Evolutionary conservation across 1,140 invertebrate species (phyloP), one percentile per base, ranked within the genome.

Genomic region (Brachionus manjavacas): DNA sequence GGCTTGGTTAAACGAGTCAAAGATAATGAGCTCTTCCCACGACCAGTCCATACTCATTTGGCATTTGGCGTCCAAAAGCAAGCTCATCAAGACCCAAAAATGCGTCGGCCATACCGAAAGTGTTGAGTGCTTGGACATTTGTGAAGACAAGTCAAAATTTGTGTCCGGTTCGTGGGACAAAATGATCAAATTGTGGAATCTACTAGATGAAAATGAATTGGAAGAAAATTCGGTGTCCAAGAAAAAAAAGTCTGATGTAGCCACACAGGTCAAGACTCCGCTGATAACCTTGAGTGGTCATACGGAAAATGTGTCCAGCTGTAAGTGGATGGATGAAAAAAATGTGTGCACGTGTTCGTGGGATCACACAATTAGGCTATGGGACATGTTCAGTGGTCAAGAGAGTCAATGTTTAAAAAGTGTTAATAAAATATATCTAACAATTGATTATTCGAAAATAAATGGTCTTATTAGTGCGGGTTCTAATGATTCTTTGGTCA

Each of bases 311-410:
- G 92, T 99, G 7, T 95, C 94, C 7, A 92, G 93, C 0, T 91
- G 95, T 0, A 91, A 92, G 60, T 99, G 96, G 96, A 92, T 94
- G 84, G 93, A 93, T 85, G 91, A 90, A 76, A 90, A 92, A 52
- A 88, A 89, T 83, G 88, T 98, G 2, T 91, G 94, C 12, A 95
- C 95, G 0, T 92, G 92, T 85, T 94, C 94, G 0, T 97, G 96
- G 96, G 97, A 99, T 91, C 96, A 99, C 87, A 95, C 96, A 0
- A 90, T 99, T 9, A 94, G 94, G 88, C 87, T 97, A 3, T 99
- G 97, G 97, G 96, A 99, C 90, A 91, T 94, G 25, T 93, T 96
- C 89, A 88, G 94, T 39, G 93, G 86, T 23, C 70, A 81, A 76
- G 85, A 87, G 80, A 87, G 86, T 28, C 85, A 86, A 41, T 79